These are phyloP conservation scores for Standfussiana lucernea DNA, from an alignment of 2,888 invertebrate species.

Conservation along the genomic window DNA sequence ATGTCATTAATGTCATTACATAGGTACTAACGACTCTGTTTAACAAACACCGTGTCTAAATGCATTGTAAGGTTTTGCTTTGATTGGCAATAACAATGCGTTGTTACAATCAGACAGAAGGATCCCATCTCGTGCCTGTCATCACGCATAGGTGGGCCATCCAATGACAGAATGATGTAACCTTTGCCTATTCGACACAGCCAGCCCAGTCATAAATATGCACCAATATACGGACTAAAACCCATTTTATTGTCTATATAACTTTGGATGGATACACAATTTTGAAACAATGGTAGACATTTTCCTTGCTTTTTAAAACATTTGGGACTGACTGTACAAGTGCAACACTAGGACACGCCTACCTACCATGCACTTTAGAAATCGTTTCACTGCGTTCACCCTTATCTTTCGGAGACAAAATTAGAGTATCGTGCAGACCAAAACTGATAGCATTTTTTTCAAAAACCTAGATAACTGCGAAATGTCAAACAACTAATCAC, in stretches of 20 bases:
- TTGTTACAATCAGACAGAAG: not conserved
- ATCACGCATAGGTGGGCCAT: not conserved
- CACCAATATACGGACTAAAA: not conserved
- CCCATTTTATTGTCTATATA: not conserved
- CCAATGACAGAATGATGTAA: not conserved
- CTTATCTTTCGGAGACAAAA: not conserved
- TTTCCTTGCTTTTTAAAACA: not conserved
- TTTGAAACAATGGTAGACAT: not conserved
- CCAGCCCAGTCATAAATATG: not conserved
- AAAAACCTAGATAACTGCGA: not conserved
- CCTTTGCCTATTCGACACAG: not conserved
- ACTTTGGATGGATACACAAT: not conserved
- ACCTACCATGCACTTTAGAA: not conserved
- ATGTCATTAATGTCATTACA: not conserved
- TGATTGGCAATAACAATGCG: not conserved
- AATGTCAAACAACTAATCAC: constrained; percentile 21
- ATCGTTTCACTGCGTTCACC: not conserved
- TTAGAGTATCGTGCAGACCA: not conserved
- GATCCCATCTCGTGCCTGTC: not conserved
- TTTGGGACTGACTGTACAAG: not conserved
- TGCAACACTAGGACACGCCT: not conserved
- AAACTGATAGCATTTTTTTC: not conserved
- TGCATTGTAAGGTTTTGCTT: not conserved
- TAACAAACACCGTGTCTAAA: not conserved
- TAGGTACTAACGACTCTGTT: not conserved